phyloP scores from a whole-genome alignment of 2,113 vertebrate species.

The Cnemophilus loriae region DNA sequence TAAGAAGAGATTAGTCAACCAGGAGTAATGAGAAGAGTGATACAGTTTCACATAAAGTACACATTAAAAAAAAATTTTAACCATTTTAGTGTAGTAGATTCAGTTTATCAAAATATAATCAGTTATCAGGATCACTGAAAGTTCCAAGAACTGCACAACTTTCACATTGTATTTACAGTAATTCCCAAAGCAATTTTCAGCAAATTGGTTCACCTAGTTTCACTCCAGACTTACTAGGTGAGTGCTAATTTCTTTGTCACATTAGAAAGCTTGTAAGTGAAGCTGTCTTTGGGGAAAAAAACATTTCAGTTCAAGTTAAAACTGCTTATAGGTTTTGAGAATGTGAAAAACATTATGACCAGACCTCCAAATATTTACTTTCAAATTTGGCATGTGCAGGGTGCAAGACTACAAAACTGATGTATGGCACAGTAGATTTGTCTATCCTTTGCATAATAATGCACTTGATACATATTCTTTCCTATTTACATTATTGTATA shows the following conservation, averaged over 20 bases:
- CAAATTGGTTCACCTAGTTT: not conserved
- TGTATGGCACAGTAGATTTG: not conserved
- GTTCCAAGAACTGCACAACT: not conserved
- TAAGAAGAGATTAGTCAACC: not conserved
- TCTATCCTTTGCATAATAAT: not conserved
- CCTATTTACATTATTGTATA: not conserved
- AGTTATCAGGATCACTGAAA: not conserved
- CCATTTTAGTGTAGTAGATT: not conserved
- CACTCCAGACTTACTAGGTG: not conserved
- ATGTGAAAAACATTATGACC: not conserved
- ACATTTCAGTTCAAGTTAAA: not conserved
- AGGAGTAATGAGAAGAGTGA: not conserved
- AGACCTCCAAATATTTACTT: not conserved
- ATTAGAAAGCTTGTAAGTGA: not conserved
- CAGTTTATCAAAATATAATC: not conserved
- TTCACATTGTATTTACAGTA: not conserved
- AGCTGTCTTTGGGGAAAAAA: not conserved
- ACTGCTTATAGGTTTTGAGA: not conserved
- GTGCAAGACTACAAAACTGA: not conserved
- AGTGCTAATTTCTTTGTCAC: not conserved
- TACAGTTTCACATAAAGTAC: not conserved
- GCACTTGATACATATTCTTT: not conserved
- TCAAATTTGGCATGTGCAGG: not conserved
- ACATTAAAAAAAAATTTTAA: not conserved
- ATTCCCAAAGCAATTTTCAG: not conserved